Evolutionary conservation across 2,113 vertebrate genomes (phyloP), one percentile per base, ranked within the genome.

Genomic region (Nesospiza acunhae): DNA sequence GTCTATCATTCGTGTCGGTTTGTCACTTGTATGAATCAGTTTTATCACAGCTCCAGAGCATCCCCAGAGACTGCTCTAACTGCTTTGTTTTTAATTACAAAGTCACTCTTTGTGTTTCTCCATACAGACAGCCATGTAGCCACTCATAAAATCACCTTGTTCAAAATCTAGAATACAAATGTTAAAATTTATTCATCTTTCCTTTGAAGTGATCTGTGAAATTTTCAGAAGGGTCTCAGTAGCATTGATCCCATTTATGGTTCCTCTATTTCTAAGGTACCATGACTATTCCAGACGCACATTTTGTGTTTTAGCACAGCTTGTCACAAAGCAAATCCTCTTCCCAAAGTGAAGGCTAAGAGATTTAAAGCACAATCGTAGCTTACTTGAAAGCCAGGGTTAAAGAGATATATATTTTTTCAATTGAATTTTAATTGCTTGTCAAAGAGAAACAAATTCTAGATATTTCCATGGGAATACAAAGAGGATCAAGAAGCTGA

Each of bases 21-120:
- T 97, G 82, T 95, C 87, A 93, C 64, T 87, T 1, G 2, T 59
- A 78, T 89, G 90, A 93, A 87, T 87, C 66, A 86, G 89, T 95
- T 97, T 94, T 97, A 88, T 89, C 79, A 66, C 52, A 90, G 62
- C 19, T 85, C 64, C 41, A 72, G 87, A 95, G 63, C 91, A 91
- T 93, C 74, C 49, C 33, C 62, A 58, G 80, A 93, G 58, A 94
- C 27, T 42, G 66, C 70, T 84, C 74, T 93, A 91, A 82, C 68
- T 73, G 81, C 37, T 78, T 79, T 4, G 10, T 47, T 95, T 95
- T 91, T 95, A 96, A 94, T 89, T 80, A 59, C 72, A 81, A 89
- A 64, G 39, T 78, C 80, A 87, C 39, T 91, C 30, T 63, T 75
- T 35, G 59, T 52, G 55, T 87, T 96, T 46, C 84, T 96, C 75